phyloP scores from a whole-genome alignment of 2,888 invertebrate species.

The Stratiomys singularior region DNA sequence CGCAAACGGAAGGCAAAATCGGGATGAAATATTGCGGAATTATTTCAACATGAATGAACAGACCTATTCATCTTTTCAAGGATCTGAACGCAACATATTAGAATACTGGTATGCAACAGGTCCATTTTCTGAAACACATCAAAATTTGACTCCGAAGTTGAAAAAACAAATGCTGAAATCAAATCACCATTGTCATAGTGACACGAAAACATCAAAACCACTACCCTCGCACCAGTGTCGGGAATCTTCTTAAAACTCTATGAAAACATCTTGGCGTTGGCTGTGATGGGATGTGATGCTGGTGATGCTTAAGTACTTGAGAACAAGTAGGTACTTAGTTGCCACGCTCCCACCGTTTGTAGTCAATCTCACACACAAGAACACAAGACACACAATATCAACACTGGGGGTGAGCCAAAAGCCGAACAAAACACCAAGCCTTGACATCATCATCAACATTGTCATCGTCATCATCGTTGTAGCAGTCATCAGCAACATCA shows the following conservation, averaged over 20 bases:
- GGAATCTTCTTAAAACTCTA: neutral
- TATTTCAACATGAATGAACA: no score
- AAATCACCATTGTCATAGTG: no score
- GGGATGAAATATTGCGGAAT: no score
- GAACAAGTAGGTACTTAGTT: constrained; percentile 38
- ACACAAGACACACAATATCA: neutral
- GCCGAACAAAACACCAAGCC: constrained; percentile 31
- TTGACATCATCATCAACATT: constrained; percentile 38
- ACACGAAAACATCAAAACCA: no score
- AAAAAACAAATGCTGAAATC: no score
- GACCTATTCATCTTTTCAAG: no score
- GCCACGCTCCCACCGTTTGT: constrained; percentile 5
- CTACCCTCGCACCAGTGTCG: no score
- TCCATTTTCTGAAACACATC: no score
- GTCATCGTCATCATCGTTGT: constrained; percentile 8
- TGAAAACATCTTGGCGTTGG: constrained; percentile 5
- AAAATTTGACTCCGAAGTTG: no score
- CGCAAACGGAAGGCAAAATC: no score
- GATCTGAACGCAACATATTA: no score
- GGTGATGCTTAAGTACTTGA: constrained; percentile 23
- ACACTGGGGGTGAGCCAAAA: constrained; percentile 26
- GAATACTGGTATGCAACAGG: no score
- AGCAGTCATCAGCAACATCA: constrained; percentile 17
- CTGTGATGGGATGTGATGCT: constrained; percentile 12
- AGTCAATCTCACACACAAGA: neutral